Percentiles rank a stretch among this genome's conserved stretches.
These are phyloP conservation scores for Neolamprologus longior DNA, from an alignment of 2,113 vertebrate species.

Conservation along the genomic window DNA sequence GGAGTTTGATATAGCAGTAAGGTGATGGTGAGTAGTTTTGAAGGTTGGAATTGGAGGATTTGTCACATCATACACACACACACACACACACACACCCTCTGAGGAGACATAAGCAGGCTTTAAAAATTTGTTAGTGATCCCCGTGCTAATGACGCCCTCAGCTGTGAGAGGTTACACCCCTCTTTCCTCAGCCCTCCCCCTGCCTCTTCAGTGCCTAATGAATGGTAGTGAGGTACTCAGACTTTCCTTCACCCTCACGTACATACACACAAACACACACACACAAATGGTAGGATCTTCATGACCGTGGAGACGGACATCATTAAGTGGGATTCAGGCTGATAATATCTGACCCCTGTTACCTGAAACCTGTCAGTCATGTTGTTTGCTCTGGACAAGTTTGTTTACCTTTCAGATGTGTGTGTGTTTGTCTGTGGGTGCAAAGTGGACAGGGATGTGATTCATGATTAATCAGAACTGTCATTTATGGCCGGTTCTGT, in stretches of 20 bases:
- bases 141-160: constrained; percentile 55
- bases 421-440: background rate
- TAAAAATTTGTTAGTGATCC: constrained; percentile 59
- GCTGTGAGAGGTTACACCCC: constrained; percentile 57
- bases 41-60: background rate
- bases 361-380: constrained; percentile 47
- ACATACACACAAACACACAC: background rate
- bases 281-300: constrained; percentile 1
- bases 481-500: background rate
- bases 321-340: constrained; percentile 14
- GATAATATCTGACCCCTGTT: constrained; percentile 37
- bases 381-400: constrained; percentile 15
- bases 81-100: background rate
- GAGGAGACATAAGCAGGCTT: constrained; percentile 22
- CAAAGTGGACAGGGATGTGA: background rate
- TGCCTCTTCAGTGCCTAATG: constrained; percentile 33
- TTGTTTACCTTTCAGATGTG: background rate
- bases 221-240: constrained; percentile 31
- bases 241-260: background rate
- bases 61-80: background rate
- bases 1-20: background rate
- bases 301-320: background rate
- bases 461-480: background rate
- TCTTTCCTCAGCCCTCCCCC: constrained; percentile 29
- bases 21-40: background rate